Evolutionary conservation across 2,113 vertebrate species (phyloP).

Genomic region (Chaetodon auriga): DNA sequence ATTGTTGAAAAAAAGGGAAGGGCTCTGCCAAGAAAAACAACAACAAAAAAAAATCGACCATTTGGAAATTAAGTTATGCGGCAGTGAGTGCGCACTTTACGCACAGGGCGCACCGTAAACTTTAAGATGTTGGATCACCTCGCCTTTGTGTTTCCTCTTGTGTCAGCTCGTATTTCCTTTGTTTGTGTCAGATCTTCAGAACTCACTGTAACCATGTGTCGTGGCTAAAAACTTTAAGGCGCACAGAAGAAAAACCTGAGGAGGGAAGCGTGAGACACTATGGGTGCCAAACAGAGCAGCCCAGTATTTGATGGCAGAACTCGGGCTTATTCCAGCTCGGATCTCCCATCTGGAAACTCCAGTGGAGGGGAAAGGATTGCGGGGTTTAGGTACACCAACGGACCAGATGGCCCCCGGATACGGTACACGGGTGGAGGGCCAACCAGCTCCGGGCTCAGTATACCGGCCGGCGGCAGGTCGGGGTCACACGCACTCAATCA

Average conservation of each 20-base stretch:
- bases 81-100: constrained; percentile 73
- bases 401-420: constrained; percentile 78
- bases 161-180: constrained; percentile 28
- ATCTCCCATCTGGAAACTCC: constrained; percentile 85
- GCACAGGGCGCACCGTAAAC: constrained; percentile 58
- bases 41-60: constrained; percentile 22
- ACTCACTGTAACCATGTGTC: constrained; percentile 59
- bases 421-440: constrained; percentile 79
- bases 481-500: constrained; percentile 87
- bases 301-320: constrained; percentile 88
- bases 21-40: constrained; percentile 38
- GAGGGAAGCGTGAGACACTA: constrained; percentile 60
- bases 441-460: constrained; percentile 82
- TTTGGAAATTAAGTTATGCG: constrained; percentile 63
- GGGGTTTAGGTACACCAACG: constrained; percentile 80
- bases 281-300: constrained; percentile 92
- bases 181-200: constrained; percentile 44
- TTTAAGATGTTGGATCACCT: constrained; percentile 60
- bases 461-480: constrained; percentile 85
- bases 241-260: neutral
- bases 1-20: constrained; percentile 59
- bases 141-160: constrained; percentile 4
- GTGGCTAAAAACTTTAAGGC: constrained; percentile 51
- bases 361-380: constrained; percentile 78
- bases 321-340: constrained; percentile 93